Evolutionary conservation across 2,888 invertebrate species (phyloP), one percentile per base, ranked within the genome.

Genomic region (Mimumesa dahlbomi): DNA sequence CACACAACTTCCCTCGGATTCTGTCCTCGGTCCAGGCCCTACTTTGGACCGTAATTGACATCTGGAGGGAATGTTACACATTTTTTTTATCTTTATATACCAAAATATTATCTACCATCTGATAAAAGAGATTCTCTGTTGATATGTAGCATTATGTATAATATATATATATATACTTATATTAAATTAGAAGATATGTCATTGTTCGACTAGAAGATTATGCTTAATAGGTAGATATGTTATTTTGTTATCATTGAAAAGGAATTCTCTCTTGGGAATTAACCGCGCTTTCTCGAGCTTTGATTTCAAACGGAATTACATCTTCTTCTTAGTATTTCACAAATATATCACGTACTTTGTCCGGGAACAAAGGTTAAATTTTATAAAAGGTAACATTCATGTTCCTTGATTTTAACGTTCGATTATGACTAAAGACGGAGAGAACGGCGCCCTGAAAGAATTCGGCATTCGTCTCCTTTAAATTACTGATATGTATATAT

Each of bases 71-170:
- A 82, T 62, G 52, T 75, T 77, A 74, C 52, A 67, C 18, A 43
- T 73, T 66, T 70, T 53, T 53, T 38, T 43, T 56, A 57, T 69
- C 58, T 80, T 75, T 77, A 82, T 85, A 83, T 86, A 87, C 82
- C 85, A 86, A 85, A 86, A 86, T 86, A 86, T 84, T 82, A 82
- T 86, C 79, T 84, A 81, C 82, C 80, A 81, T 86, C 75, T 85
- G 83, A 84, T 84, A 84, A 85, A 84, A 85, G 81, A 82, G 82
- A 81, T 77, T 66, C 72, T 73, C 59, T 76, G 61, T 72, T 66
- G 68, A 79, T 79, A 73, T 64, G 69, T 77, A 64, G n/a, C n/a
- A 74, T 63, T 62, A 53, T 61, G 29, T 73, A 58, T 64, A 48
- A 29, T 62, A 52, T 56, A 61, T 64, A 34, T 61, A 56, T 21